These are phyloP conservation scores for Polyommatus icarus DNA, from an alignment of 2,888 invertebrate species.

Conservation along the genomic window DNA sequence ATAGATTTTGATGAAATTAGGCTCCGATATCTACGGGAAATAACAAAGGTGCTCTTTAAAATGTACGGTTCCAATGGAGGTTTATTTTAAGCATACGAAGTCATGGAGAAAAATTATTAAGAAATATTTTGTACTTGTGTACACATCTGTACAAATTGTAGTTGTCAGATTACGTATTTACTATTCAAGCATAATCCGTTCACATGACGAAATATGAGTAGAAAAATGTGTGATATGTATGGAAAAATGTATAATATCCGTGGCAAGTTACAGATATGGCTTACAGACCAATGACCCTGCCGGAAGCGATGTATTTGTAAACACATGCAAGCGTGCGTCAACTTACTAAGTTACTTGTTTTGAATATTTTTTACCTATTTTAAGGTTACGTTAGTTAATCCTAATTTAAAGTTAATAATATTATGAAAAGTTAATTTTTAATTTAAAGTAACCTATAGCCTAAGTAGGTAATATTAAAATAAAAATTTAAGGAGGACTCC, in stretches of 20 bases:
- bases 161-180: background rate
- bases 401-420: background rate
- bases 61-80: no score
- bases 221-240: background rate
- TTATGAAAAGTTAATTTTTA: background rate
- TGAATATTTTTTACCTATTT: constrained; percentile 8
- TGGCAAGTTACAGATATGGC: constrained; percentile 16
- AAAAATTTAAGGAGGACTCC: no score
- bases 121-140: background rate
- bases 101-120: no score
- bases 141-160: background rate
- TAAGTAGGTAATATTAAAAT: no score
- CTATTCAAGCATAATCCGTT: background rate
- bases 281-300: constrained; percentile 40
- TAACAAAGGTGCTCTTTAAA: no score
- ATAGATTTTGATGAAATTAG: no score
- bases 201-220: background rate
- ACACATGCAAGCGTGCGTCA: constrained; percentile 62
- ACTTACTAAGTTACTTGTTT: constrained; percentile 45
- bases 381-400: background rate
- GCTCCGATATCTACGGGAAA: no score
- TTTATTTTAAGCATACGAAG: no score
- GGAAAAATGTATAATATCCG: constrained; percentile 2
- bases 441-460: background rate
- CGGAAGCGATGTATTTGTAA: constrained; percentile 73